phyloP scores from a whole-genome alignment of 53 echinoderm and acorn worm genomes.

The Actinopyga echinites region DNA sequence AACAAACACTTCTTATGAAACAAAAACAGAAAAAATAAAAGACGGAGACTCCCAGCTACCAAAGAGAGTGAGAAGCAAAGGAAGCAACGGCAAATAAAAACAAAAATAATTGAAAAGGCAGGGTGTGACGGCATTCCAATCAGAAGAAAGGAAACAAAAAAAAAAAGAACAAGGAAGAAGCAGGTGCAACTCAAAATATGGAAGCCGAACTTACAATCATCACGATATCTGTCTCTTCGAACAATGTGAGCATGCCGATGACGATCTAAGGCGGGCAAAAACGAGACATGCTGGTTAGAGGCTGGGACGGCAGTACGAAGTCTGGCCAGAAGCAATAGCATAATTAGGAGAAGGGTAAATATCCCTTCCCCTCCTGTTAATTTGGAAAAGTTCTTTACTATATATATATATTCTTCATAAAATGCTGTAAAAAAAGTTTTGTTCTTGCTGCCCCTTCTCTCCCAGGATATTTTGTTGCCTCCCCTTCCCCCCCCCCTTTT shows the following conservation, averaged over 20 bases:
- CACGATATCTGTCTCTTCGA: slow-evolving; percentile 35
- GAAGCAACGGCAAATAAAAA: not conserved
- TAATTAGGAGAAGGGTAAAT: no score
- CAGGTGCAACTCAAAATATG: slow-evolving; percentile 12
- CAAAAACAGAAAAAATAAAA: not conserved
- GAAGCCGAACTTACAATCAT: slow-evolving; percentile 43
- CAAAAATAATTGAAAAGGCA: not conserved
- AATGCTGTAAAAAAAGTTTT: no score
- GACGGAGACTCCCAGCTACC: not conserved
- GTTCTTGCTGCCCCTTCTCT: no score
- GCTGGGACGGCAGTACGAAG: not conserved
- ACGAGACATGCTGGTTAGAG: slow-evolving; percentile 40
- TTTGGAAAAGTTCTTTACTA: no score
- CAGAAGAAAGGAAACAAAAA: no score
- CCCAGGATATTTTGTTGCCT: no score
- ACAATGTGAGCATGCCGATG: slow-evolving; percentile 41
- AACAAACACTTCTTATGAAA: no score
- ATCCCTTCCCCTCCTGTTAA: no score
- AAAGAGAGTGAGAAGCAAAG: not conserved
- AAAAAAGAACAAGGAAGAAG: not conserved
- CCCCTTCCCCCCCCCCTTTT: no score
- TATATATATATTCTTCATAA: no score
- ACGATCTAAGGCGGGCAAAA: slow-evolving; percentile 48
- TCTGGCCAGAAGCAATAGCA: no score
- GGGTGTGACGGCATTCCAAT: no score